Base-by-base conservation (phyloP, 2,113 vertebrate species). In the Probosciger aterrimus region DNA sequence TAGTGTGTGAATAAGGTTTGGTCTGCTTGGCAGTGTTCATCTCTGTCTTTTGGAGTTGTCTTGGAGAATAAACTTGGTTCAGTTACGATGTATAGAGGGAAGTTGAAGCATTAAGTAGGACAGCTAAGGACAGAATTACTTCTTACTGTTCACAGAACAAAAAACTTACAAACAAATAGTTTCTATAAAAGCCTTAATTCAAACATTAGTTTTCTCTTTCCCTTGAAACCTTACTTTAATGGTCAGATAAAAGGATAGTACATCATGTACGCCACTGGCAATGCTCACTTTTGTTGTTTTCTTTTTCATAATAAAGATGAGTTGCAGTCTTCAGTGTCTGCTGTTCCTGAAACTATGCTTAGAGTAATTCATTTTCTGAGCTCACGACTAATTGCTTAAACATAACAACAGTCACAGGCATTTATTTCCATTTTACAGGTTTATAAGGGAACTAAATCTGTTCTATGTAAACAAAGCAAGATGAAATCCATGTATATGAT, bases 361-460 rank as follows among this genome's bases (percentile, higher is more conserved):
- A 55, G 49, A 76, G 55, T 87, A 93, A 92, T 89, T 92, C 91
- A 35, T 97, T 86, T 97, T 90, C 70, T 60, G 44, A 90, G 43
- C 62, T 78, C 94, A 44, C 84, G 92, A 96, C 82, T 95, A 93
- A 71, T 76, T 88, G 47, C 73, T 88, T 88, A 93, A 84, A 82
- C 47, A 87, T 84, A 67, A 67, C 80, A 95, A 82, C 60, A 86
- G 69, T 82, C 81, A 71, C 63, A 81, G 91, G 76, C 3, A 10
- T 79, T 78, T 82, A 86, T 93, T 97, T 97, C 57, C 35, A 80
- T 85, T 91, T 95, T 81, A 85, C 52, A 88, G 69, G 94, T 95
- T 96, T 87, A 89, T 74, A 93, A 82, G 68, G 41, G 39, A 94
- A 91, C 39, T 81, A 73, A 92, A 96, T 93, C 92, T 95, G 69